Conservation (phyloP, 2,888 invertebrate species). For the Rhagonycha lutea region DNA sequence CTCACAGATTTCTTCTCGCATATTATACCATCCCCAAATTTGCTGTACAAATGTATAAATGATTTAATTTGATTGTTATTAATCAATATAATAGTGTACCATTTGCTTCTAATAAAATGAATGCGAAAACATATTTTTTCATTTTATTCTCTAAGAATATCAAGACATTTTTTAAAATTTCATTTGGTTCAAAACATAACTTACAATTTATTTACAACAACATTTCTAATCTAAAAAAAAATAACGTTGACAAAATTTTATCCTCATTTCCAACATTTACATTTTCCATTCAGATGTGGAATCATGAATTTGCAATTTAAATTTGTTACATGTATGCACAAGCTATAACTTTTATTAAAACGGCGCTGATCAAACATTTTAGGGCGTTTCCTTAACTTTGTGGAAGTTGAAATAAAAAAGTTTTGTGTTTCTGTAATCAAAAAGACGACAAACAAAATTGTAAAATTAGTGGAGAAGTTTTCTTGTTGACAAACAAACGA, state of each 20-base stretch:
- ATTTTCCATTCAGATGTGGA: neutral
- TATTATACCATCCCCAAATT: slow-evolving; percentile 31
- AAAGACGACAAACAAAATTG: neutral
- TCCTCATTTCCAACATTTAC: neutral
- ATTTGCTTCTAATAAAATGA: neutral
- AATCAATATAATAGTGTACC: neutral
- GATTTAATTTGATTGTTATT: slow-evolving; percentile 22
- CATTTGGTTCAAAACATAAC: neutral
- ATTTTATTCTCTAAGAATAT: neutral
- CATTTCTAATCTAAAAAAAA: neutral
- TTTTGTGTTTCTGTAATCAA: neutral
- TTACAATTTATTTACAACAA: neutral
- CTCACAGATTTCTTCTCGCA: slow-evolving; percentile 39
- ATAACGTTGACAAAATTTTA: neutral
- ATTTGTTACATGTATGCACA: neutral
- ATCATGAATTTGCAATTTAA: neutral
- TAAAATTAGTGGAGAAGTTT: neutral
- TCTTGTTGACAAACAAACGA: neutral
- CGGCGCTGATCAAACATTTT: neutral
- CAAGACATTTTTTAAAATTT: neutral
- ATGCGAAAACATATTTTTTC: neutral
- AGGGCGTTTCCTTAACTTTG: neutral
- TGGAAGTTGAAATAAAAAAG: neutral
- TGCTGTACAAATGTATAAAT: slow-evolving; percentile 23
- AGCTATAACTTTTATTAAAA: neutral